Percentiles rank a stretch among this genome's conserved stretches.
Conservation (phyloP, 2,113 vertebrate genomes). For the Electrona antarctica region DNA sequence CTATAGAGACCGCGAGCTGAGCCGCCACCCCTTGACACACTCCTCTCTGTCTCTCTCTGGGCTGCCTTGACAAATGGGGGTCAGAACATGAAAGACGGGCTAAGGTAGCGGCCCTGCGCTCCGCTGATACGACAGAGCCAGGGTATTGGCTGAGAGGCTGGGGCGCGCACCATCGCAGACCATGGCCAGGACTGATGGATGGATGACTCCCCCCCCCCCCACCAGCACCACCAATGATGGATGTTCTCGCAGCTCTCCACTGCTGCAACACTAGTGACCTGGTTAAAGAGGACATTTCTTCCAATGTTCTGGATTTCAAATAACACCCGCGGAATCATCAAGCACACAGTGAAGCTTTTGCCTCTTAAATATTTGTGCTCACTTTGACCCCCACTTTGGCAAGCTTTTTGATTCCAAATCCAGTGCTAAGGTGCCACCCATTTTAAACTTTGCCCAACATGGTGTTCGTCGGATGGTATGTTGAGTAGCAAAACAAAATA, state of each 20-base stretch:
- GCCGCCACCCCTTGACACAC: slow-evolving; percentile 26
- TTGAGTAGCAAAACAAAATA: slow-evolving; percentile 20
- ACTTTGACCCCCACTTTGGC: not conserved
- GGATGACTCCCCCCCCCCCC: slow-evolving; percentile 44
- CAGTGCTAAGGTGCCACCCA: no score
- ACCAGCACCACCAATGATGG: slow-evolving; percentile 55
- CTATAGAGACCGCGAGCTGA: slow-evolving; percentile 21
- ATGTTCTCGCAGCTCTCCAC: slow-evolving; percentile 60
- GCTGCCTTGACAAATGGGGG: slow-evolving; percentile 60
- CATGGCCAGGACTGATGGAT: slow-evolving; percentile 58
- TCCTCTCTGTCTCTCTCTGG: slow-evolving; percentile 11
- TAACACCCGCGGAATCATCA: slow-evolving; percentile 12
- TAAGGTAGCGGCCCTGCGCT: slow-evolving; percentile 41
- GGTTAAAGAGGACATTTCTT: slow-evolving; percentile 62
- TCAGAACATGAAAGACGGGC: slow-evolving; percentile 48
- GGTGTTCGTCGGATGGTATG: slow-evolving; percentile 17
- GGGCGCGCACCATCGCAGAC: not conserved
- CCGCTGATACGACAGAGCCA: slow-evolving; percentile 42
- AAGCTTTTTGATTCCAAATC: no score
- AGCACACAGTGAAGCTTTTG: not conserved
- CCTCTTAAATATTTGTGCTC: not conserved
- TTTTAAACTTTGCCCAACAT: no score
- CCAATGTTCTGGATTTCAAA: slow-evolving; percentile 14
- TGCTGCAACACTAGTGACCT: slow-evolving; percentile 58
- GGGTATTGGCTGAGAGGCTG: slow-evolving; percentile 37